Evolutionary conservation across 2,888 invertebrate species (phyloP).

Genomic region (Ptilodon capucinus): DNA sequence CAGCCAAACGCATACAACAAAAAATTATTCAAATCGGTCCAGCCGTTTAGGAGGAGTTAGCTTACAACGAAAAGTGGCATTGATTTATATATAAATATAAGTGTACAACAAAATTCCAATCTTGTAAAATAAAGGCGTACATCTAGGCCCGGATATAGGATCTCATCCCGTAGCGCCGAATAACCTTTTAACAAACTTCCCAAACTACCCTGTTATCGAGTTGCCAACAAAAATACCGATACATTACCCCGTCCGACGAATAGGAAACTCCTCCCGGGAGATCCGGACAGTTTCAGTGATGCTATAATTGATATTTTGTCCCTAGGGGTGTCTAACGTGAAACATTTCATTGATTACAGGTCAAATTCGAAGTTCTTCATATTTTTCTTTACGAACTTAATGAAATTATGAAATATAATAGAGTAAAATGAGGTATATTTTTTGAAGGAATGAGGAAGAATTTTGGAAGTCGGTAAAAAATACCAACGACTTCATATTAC

Average conservation of each 20-base stretch:
- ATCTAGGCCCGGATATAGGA: slow-evolving; percentile 4
- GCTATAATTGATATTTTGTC: slow-evolving; percentile 36
- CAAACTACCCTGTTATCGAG: slow-evolving; percentile 49
- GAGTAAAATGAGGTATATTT: too few relatives aligned
- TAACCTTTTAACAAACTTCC: slow-evolving; percentile 54
- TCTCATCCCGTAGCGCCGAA: slow-evolving; percentile 33
- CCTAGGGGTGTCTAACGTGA: neutral
- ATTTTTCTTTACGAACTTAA: too few relatives aligned
- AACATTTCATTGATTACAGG: slow-evolving; percentile 4
- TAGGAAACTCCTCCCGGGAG: slow-evolving; percentile 17
- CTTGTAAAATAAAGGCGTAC: neutral
- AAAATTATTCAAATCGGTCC: too few relatives aligned
- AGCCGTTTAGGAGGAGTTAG: too few relatives aligned
- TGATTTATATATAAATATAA: too few relatives aligned
- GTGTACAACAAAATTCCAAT: neutral
- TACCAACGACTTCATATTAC: too few relatives aligned
- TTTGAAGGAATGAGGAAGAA: too few relatives aligned
- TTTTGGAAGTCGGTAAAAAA: too few relatives aligned
- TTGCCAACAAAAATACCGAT: slow-evolving; percentile 55
- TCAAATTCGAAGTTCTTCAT: neutral
- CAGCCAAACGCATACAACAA: too few relatives aligned
- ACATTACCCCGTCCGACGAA: slow-evolving; percentile 40
- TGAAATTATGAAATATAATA: too few relatives aligned
- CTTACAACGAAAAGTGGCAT: too few relatives aligned
- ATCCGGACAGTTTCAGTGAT: slow-evolving; percentile 20